Base-by-base conservation (phyloP, 2,797 vertebrate species). In the Nothura maculosa region DNA sequence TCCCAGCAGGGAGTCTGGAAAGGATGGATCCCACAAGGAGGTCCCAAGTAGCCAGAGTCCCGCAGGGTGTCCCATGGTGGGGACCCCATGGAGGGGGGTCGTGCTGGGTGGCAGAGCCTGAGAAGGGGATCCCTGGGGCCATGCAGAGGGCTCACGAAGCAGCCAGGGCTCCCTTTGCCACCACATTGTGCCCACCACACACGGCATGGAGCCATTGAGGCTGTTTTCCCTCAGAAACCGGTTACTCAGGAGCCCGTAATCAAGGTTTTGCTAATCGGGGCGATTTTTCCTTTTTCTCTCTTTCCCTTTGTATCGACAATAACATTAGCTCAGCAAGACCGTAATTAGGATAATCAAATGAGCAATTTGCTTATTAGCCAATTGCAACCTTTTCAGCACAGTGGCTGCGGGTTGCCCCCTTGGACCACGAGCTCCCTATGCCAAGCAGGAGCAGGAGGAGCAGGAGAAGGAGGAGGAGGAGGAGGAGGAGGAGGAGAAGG, bases 321-420 rank as follows among this genome's bases (percentile, higher is more conserved):
- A 63, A 70, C 17, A 48, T 40, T 11, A 81, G 74, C 74, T 87
- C 54, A 58, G 87, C 1, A 5, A 89, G 87, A 73, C 36, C 80
- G 47, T 57, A 64, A 81, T 91, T 85, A 86, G 64, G 3, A 15
- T 58, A 92, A 93, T 81, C 92, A 94, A 93, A 60, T 21, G 77
- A 92, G 83, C 74, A 73, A 81, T 81, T 94, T 85, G 9, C 80
- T 90, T 73, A 90, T 90, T 92, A 91, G 87, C 63, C 83, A 74
- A 86, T 73, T 83, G 77, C 74, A 86, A 73, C 67, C 34, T 73
- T 94, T 91, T 62, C 81, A 12, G 22, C 47, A 25, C 47, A 24
- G 47, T 25, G 47, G 47, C 47, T 48, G 22, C 47, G 22, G 47
- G 47, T 48, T 48, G 47, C 47, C 57, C 54, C 13, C 36, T 78